Evolutionary conservation across 1,140 invertebrate genomes (phyloP).

Genomic region (Epicauta chinensis): DNA sequence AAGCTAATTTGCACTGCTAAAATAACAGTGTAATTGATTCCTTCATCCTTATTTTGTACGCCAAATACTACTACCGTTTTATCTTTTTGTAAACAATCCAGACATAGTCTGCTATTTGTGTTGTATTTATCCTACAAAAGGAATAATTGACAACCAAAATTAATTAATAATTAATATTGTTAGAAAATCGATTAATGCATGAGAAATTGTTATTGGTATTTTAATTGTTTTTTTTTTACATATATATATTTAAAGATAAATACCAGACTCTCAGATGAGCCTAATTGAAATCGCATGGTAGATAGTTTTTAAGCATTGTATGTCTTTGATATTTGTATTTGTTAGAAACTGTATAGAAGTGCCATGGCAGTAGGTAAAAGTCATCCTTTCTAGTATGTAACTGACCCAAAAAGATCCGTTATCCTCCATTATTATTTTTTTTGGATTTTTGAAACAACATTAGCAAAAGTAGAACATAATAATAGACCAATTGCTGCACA

Average conservation of each 20-base stretch:
- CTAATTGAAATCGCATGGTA: constrained; percentile 38
- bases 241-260: constrained; percentile 3
- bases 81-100: constrained; percentile 21
- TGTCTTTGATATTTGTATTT: constrained; percentile 32
- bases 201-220: constrained; percentile 17
- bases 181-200: constrained; percentile 18
- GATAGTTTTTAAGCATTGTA: constrained; percentile 34
- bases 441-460: too few relatives aligned
- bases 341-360: constrained; percentile 31
- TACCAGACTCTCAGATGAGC: constrained; percentile 26
- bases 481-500: too few relatives aligned
- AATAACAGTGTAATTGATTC: too few relatives aligned
- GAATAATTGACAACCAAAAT: constrained; percentile 5
- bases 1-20: constrained; percentile 34
- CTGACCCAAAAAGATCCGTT: constrained; percentile 41
- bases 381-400: constrained; percentile 36
- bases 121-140: constrained; percentile 18
- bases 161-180: constrained; percentile 10
- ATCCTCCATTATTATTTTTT: too few relatives aligned
- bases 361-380: constrained; percentile 34
- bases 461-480: too few relatives aligned
- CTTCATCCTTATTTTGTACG: constrained; percentile 14
- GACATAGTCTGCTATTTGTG: constrained; percentile 9
- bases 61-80: constrained; percentile 9
- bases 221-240: not conserved